Percentiles rank a stretch among this genome's conserved stretches.
Conservation (phyloP, 2,888 invertebrate species). For the Eustalomyia histrio region DNA sequence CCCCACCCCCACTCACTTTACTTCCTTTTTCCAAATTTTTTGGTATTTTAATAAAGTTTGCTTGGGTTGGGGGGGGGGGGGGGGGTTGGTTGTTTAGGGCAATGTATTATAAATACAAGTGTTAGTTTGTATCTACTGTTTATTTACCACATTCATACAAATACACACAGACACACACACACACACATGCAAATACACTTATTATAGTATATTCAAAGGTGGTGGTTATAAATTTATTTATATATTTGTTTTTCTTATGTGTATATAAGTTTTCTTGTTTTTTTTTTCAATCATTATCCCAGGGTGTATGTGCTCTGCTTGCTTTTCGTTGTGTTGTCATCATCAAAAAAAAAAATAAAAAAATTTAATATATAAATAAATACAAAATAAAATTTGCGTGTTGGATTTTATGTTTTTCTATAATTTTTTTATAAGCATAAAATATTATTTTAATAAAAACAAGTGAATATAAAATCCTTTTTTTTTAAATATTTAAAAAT, state of each 20-base stretch:
- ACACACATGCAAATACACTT: background rate
- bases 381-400: conserved; percentile 56
- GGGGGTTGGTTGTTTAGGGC: background rate
- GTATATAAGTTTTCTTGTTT: background rate
- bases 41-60: background rate
- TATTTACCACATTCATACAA: background rate
- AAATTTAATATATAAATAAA: background rate
- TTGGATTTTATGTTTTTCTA: conserved; percentile 67
- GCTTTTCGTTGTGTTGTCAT: conserved; percentile 55
- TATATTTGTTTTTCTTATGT: conserved; percentile 7
- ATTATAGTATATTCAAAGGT: background rate
- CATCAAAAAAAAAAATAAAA: conserved; percentile 23
- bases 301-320: conserved; percentile 42
- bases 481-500: background rate
- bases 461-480: background rate
- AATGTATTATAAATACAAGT: conserved; percentile 28
- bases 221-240: conserved; percentile 7
- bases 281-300: conserved; percentile 8
- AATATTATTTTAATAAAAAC: background rate
- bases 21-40: background rate
- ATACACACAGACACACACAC: background rate
- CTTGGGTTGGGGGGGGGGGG: too few relatives aligned
- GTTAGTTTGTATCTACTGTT: conserved; percentile 16
- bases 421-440: conserved; percentile 23
- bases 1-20: background rate